Evolutionary conservation across 23 tunicate genomes (phyloP), one percentile per base, ranked within the genome.

Genomic region (Corella eumyota): DNA sequence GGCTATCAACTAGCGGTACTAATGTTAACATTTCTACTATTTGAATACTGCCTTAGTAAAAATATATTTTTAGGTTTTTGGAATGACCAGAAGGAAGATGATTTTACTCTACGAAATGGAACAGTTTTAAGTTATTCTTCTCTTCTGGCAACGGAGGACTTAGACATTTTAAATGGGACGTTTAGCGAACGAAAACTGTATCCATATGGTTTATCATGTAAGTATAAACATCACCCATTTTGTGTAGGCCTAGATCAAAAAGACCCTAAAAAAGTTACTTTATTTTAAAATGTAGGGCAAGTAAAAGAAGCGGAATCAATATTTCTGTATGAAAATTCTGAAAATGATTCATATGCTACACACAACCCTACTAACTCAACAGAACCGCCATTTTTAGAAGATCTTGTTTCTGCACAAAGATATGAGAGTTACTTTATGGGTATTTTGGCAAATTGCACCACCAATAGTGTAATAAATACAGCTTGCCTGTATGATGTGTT

Each of bases 71-170:
- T 6, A 67, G 73, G 73, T 3, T 46, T 46, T 17, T 71, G 77
- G 77, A 61, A 24, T 21, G 77, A 68, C 5, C 20, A 7, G 4
- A 46, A 60, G 58, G 37, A 50, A 3, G 70, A 80, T 34, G 90
- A 80, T 36, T 80, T 80, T 72, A 68, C 65, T 35, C 31, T 72
- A 5, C 32, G 90, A 5, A 72, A 80, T 30, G 90, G 79, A 72
- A 72, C 90, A 2, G 62, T 36, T 23, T 50, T 80, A 4, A 36
- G 55, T 0, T 57, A 38, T 24, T 40, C 27, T 2, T 36, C 45
- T 24, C 51, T 72, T 1, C 25, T 22, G 56, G 70, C 66, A 13
- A 65, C 67, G 11, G 68, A 60, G 36, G 49, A 71, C 50, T 52
- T 30, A 19, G 77, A 71, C 21, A 71, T 71, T 28, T 37, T 71